Evolutionary conservation across 2,888 invertebrate species (phyloP), one percentile per base, ranked within the genome.

Genomic region (Magallana nippona): DNA sequence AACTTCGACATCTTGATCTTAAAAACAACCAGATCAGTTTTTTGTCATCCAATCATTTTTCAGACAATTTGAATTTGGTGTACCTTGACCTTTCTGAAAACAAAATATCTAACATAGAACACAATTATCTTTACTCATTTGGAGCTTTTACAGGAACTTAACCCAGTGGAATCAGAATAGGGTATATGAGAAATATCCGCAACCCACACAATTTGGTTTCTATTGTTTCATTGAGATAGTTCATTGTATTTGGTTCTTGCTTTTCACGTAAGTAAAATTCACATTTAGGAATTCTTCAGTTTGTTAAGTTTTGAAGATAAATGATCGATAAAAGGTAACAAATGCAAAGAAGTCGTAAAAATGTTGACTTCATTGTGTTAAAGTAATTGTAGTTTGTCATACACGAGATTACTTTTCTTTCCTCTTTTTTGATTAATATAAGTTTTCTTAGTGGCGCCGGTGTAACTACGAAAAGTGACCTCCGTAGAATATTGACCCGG

Each of bases 1-100:
- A 82, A 19, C 44, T 86, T 8, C 79, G 71, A 13, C 77, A 86
- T 80, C 22, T 86, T n/a, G 80, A 84, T 80, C 10, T 86, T 8
- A 44, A 56, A n/a, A 58, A 80, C 15, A 84, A 84, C 56, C 2
- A 10, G n/a, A n/a, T 86, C 15, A 15, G 13, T 10, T 22, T 55
- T 44, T 11, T 86, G 10, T 22, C 79, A 19, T 27, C 57, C 2
- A 62, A 78, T 5, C 11, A 77, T 5, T 86, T 85, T 22, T 27
- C 19, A 8, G 82, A 82, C 77, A 60, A 71, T n/a, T 22, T 13
- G 15, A 63, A 84, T 2, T 19, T 86, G 15, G 19, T 77, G 3
- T 82, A 84, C 56, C 17, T 86, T n/a, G n/a, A n/a, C n/a, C n/a
- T n/a, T 1, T n/a, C n/a, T n/a, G n/a, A n/a, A n/a, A n/a, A n/a